phyloP scores from a whole-genome alignment of 2,888 invertebrate genomes.

The Oscheius sp. region DNA sequence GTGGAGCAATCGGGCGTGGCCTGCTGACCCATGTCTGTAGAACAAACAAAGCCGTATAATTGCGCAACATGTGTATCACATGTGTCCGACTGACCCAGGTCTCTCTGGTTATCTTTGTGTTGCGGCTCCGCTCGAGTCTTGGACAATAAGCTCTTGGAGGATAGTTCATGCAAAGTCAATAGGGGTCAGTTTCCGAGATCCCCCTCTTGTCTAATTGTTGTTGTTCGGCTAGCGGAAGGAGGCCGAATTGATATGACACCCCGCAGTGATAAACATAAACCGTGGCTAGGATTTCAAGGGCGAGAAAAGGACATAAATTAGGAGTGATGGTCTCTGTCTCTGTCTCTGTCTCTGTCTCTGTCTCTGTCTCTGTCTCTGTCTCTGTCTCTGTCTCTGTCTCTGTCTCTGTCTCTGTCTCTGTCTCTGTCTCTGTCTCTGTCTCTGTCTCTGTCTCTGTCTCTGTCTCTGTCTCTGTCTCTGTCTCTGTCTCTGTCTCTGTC shows the following conservation, averaged over 20 bases:
- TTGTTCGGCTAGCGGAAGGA: constrained; percentile 27
- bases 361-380: too few relatives aligned
- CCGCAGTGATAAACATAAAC: constrained; percentile 36
- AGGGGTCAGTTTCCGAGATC: too few relatives aligned
- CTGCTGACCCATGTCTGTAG: not conserved
- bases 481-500: too few relatives aligned
- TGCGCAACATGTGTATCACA: constrained; percentile 15
- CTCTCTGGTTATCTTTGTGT: too few relatives aligned
- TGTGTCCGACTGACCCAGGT: constrained; percentile 19
- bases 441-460: too few relatives aligned
- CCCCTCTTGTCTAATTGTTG: not conserved
- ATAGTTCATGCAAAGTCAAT: too few relatives aligned
- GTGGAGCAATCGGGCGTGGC: constrained; percentile 4
- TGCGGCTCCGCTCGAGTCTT: too few relatives aligned
- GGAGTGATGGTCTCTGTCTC: not conserved
- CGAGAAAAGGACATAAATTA: constrained; percentile 19
- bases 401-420: too few relatives aligned
- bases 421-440: too few relatives aligned
- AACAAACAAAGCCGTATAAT: constrained; percentile 21
- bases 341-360: not conserved
- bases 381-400: too few relatives aligned
- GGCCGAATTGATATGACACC: constrained; percentile 37
- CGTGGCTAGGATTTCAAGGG: constrained; percentile 8
- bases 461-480: too few relatives aligned
- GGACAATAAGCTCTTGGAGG: too few relatives aligned